Evolutionary conservation across 2,888 invertebrate species (phyloP), one percentile per base, ranked within the genome.

Genomic region (Dorcus parallelipipedus): DNA sequence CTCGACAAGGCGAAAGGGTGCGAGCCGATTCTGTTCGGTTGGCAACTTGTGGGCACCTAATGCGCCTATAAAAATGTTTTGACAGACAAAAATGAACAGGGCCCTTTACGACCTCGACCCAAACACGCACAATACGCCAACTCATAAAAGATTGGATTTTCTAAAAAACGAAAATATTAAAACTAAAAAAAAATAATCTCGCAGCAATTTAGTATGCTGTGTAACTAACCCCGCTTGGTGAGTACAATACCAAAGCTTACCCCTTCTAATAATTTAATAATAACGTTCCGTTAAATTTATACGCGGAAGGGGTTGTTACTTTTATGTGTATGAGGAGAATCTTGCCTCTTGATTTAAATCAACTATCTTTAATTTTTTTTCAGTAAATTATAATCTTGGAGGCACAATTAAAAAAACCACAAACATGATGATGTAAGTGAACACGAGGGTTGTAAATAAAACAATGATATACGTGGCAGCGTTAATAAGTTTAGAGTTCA

Each of bases 21-120:
- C 60, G 65, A 65, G 61, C 38, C 54, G 54, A 60, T 62, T 64
- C 63, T 65, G 59, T 63, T 54, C 52, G 40, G 65, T 63, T 65
- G 63, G 65, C 63, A 65, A 63, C 63, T 65, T 65, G 65, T 62
- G 65, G 65, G 65, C 65, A 63, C 60, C 61, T 61, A 60, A 64
- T 63, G 63, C 56, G 59, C 52, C 48, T 59, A 40, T 52, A 52
- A 56, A 56, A 57, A 54, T 56, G 53, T 59, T 60, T 61, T 59
- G 52, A 52, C 53, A 49, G 54, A 52, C 60, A 49, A 48, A 54
- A 58, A 58, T 49, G 53, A 20, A 52, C 40, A 39, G 38, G 17
- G 26, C 38, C 38, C 14, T 53, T 56, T 39, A 51, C 50, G 49
- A 20, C 20, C 20, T 20, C 20, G 20, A 20, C 2, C 20, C 14